A percentile compares a stretch with the other conserved stretches of the same genome.
These are phyloP conservation scores for Eristalis intricaria DNA, from an alignment of 2,888 invertebrate species.

Conservation along the genomic window DNA sequence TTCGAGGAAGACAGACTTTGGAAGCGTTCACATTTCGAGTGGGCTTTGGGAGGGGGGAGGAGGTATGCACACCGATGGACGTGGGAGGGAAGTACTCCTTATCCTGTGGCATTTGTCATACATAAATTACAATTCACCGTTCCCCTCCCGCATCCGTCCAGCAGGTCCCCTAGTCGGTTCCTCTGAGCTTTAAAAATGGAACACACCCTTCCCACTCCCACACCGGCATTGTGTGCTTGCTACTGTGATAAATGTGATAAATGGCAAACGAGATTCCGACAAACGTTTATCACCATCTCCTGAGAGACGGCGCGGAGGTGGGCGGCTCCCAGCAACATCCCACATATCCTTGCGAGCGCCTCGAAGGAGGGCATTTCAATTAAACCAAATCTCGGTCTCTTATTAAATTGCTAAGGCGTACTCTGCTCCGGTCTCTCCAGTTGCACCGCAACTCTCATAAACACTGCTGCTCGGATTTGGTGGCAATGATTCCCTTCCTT, in stretches of 20 bases:
- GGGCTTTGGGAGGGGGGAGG: too few relatives aligned
- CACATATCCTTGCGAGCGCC: not conserved
- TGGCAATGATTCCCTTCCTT: slow-evolving; percentile 18
- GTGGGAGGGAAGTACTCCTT: not conserved
- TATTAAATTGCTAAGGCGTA: slow-evolving; percentile 43
- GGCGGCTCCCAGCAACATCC: not conserved
- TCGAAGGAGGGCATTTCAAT: slow-evolving; percentile 46
- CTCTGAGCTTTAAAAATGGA: not conserved
- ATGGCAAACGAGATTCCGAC: slow-evolving; percentile 10
- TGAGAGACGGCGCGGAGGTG: not conserved
- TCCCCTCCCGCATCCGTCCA: not conserved
- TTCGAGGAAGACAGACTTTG: not conserved
- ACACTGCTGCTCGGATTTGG: slow-evolving; percentile 48
- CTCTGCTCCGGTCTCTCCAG: not conserved
- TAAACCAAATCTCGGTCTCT: slow-evolving; percentile 50
- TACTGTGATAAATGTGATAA: not conserved
- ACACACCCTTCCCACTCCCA: not conserved
- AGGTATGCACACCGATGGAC: not conserved
- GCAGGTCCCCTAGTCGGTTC: not conserved
- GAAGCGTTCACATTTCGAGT: not conserved
- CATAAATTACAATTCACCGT: slow-evolving; percentile 38
- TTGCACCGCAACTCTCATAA: slow-evolving; percentile 48
- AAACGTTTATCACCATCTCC: slow-evolving; percentile 12
- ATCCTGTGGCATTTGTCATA: slow-evolving; percentile 26
- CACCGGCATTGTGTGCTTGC: not conserved